A percentile compares a stretch with the other conserved stretches of the same genome.
phyloP scores from a whole-genome alignment of 2,888 invertebrate genomes.

The Entomobrya multifasciata region DNA sequence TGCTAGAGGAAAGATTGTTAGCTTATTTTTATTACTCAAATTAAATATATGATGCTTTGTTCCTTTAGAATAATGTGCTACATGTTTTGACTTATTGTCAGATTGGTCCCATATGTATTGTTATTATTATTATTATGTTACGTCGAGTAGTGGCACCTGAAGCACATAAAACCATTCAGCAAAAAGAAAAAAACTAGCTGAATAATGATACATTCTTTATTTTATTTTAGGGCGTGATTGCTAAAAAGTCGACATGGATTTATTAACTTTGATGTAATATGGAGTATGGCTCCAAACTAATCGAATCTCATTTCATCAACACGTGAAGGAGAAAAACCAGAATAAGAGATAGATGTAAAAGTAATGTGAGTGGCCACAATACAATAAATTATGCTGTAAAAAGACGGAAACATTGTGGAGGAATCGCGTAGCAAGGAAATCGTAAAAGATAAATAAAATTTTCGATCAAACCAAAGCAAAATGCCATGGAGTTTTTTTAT shows the following conservation, averaged over 20 bases:
- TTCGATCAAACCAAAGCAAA: too few relatives aligned
- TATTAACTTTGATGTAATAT: not conserved
- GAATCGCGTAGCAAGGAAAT: not conserved
- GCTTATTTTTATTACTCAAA: slow-evolving; percentile 51
- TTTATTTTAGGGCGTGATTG: slow-evolving; percentile 36
- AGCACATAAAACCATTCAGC: not conserved
- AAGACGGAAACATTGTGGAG: not conserved
- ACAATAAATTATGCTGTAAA: not conserved
- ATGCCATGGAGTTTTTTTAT: too few relatives aligned
- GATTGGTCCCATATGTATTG: slow-evolving; percentile 15
- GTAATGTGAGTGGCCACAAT: too few relatives aligned
- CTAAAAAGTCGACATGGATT: slow-evolving; percentile 32
- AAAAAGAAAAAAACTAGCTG: not conserved
- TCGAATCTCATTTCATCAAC: slow-evolving; percentile 17
- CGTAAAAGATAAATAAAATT: slow-evolving; percentile 1
- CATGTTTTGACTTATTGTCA: slow-evolving; percentile 50
- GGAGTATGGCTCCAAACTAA: not conserved
- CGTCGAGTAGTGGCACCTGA: not conserved
- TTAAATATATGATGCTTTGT: slow-evolving; percentile 32
- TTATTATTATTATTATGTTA: slow-evolving; percentile 6
- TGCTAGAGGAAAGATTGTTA: slow-evolving; percentile 27
- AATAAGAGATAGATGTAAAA: too few relatives aligned
- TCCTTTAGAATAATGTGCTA: not conserved
- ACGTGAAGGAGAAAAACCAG: not conserved
- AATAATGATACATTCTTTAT: slow-evolving; percentile 17